These are phyloP conservation scores for Drosophila lutescens DNA, from an alignment of 2,888 invertebrate species.

Conservation along the genomic window DNA sequence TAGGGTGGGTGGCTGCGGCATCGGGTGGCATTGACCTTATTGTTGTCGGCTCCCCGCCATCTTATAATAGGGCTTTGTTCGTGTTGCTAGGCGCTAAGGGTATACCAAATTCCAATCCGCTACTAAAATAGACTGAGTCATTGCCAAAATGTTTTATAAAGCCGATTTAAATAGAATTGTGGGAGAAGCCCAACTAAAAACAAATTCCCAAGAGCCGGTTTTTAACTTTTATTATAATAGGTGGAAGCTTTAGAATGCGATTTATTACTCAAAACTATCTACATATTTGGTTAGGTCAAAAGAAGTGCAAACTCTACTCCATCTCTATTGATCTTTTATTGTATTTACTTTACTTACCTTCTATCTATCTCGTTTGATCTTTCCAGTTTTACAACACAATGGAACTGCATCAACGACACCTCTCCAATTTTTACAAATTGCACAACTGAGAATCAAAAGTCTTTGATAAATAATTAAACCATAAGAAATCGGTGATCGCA, in stretches of 20 bases:
- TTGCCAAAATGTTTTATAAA: background rate
- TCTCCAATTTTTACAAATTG: constrained; percentile 82
- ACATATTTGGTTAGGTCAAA: too few relatives aligned
- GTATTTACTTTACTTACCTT: background rate
- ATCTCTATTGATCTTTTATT: too few relatives aligned
- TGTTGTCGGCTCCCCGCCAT: constrained; percentile 15
- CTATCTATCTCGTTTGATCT: background rate
- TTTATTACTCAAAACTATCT: too few relatives aligned
- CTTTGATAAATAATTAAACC: constrained; percentile 13
- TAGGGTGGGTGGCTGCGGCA: constrained; percentile 23
- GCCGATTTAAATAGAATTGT: background rate
- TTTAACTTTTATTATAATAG: background rate
- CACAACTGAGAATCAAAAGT: constrained; percentile 51
- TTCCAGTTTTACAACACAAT: constrained; percentile 75
- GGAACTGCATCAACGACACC: constrained; percentile 82
- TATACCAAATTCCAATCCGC: background rate
- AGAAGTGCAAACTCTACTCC: too few relatives aligned
- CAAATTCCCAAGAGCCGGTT: background rate
- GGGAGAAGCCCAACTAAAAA: background rate
- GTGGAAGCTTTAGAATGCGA: too few relatives aligned
- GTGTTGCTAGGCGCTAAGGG: constrained; percentile 16
- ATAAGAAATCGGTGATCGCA: constrained; percentile 2
- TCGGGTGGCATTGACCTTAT: constrained; percentile 35
- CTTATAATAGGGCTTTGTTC: constrained; percentile 23
- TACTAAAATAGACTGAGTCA: background rate